Base-by-base conservation (phyloP, 1,140 invertebrate genomes). In the Hylyphantes graminicola region DNA sequence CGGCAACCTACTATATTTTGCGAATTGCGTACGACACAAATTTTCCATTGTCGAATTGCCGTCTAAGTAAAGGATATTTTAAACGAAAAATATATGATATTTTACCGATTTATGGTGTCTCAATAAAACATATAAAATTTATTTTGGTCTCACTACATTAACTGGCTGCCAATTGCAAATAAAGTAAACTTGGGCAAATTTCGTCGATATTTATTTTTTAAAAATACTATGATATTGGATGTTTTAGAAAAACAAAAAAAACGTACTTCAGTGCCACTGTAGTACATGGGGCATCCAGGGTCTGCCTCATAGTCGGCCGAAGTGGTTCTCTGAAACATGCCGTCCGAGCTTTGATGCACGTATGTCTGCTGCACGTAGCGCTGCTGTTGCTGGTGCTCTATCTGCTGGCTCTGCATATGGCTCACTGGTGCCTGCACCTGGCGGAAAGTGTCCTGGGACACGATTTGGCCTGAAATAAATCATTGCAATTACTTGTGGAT, bases 231-330 rank as follows among this genome's bases (percentile, higher is more conserved):
- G 17, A 61, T 17, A 61, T 61, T 61, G 57, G 12, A 61, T 15
- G 57, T 12, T 61, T 61, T 54, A 64, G 13, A 70, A 35, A 72
- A 61, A 74, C 12, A 13, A 12, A 53, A 70, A 2, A 53, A 12
- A 61, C 76, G 79, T 80, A 85, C 84, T 81, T 85, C 85, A 0
- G 59, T 61, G 35, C 85, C 85, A 85, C 85, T 86, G 68, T 86
- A 86, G 35, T 86, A 86, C 80, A 84, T 74, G n/a, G 85, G 85
- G 13, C 75, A 73, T 12, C 51, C 74, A 13, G 74, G 68, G 51
- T 85, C 82, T 12, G 61, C 35, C 13, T 86, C 77, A 68, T 86
- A 86, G 21, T 86, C 85, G 12, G 79, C 72, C 61, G 85, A 86
- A 53, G 72, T 77, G 67, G 85, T 76, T 59, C 85, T 78, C 51